Evolutionary conservation across 2,797 vertebrate genomes (phyloP).

Genomic region (Clarias fuscus): DNA sequence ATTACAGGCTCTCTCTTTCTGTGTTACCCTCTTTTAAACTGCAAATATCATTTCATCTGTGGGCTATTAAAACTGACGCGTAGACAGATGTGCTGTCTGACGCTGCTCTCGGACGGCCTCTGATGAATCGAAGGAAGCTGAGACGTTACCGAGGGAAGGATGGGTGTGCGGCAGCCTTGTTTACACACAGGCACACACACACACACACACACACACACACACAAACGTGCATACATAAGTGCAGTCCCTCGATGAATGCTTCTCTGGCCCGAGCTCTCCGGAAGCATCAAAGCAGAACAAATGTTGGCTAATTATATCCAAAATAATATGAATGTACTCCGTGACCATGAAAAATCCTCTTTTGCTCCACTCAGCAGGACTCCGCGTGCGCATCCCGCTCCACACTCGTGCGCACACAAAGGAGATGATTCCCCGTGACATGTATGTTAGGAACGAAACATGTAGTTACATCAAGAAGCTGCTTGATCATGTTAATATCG

Average conservation of each 20-base stretch:
- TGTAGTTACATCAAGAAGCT: conserved; percentile 42
- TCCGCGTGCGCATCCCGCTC: conserved; percentile 4
- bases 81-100: conserved; percentile 37
- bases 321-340: conserved; percentile 51
- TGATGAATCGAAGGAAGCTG: conserved; percentile 32
- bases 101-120: conserved; percentile 15
- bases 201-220: conserved; percentile 26
- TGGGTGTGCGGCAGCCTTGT: conserved; percentile 18
- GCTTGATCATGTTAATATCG: conserved; percentile 36
- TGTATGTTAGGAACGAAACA: conserved; percentile 36
- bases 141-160: conserved; percentile 28
- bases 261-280: conserved; percentile 37
- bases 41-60: conserved; percentile 52
- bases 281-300: conserved; percentile 59
- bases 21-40: conserved; percentile 47
- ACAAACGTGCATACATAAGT: conserved; percentile 1
- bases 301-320: conserved; percentile 57
- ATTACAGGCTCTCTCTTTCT: conserved; percentile 48
- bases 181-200: conserved; percentile 29
- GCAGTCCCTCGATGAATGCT: conserved; percentile 34
- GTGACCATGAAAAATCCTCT: conserved; percentile 54
- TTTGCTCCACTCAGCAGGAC: conserved; percentile 46
- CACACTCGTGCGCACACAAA: background rate
- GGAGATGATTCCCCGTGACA: conserved; percentile 30
- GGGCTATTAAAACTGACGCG: conserved; percentile 42